phyloP scores from a whole-genome alignment of 2,888 invertebrate species.

The Pristionchus arcanus region DNA sequence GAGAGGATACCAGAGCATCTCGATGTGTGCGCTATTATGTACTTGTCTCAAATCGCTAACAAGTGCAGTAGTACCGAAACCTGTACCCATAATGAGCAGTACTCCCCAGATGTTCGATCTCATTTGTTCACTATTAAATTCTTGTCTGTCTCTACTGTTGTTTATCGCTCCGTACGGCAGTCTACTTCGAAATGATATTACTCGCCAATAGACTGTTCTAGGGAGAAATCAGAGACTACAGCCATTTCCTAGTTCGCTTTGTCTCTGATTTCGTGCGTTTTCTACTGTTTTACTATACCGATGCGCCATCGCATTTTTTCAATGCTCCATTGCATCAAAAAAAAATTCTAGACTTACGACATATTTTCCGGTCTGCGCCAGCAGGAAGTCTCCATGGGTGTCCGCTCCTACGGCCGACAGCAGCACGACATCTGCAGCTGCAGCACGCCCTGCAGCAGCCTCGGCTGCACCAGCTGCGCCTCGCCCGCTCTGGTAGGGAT shows the following conservation, averaged over 20 bases:
- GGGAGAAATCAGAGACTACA: background rate
- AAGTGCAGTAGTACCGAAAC: too few relatives aligned
- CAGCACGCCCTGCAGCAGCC: conserved; percentile 59
- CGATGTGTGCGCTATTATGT: too few relatives aligned
- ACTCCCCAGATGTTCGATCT: too few relatives aligned
- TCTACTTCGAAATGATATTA: background rate
- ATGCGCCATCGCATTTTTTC: too few relatives aligned
- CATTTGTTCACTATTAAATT: background rate
- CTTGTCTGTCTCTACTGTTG: background rate
- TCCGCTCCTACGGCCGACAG: conserved; percentile 89
- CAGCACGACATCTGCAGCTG: conserved; percentile 80
- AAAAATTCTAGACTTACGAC: conserved; percentile 24
- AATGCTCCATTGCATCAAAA: too few relatives aligned
- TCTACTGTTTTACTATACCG: background rate
- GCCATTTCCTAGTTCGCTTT: too few relatives aligned
- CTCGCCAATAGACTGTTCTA: background rate
- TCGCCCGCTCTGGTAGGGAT: background rate
- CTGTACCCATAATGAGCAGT: too few relatives aligned
- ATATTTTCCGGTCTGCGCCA: background rate
- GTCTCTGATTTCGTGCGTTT: background rate
- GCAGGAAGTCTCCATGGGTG: conserved; percentile 73
- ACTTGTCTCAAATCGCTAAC: too few relatives aligned
- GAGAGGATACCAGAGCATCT: too few relatives aligned
- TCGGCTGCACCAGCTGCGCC: conserved; percentile 45
- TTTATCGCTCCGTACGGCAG: too few relatives aligned